Base-by-base conservation (phyloP, 2,888 invertebrate species). In the Baccha elongata region DNA sequence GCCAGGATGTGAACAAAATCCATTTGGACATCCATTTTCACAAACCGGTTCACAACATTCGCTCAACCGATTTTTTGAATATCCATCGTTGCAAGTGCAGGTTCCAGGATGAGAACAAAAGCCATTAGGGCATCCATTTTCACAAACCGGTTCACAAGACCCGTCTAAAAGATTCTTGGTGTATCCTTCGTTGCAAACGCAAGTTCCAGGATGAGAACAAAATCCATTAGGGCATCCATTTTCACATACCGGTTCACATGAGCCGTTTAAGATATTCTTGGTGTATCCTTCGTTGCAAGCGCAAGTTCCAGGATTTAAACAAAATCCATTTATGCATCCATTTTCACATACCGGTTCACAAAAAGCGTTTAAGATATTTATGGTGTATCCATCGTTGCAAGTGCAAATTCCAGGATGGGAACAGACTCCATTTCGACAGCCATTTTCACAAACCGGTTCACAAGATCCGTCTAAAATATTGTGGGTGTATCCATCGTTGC, bases 391-490 rank as follows among this genome's bases (percentile, higher is more conserved):
- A 3, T 91, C 90, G 85, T 94, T 93, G 86, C 95, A 95, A 58
- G 94, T 91, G 86, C 95, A 95, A 86, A 93, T 92, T 88, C 94
- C 93, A 0, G 95, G 95, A 0, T 92, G 92, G 0, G 94, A 92
- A 85, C 95, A 95, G 5, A 92, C 90, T 0, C 94, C 95, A 86
- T 95, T 95, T 0, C 91, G 90, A 86, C 95, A 95, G 0, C 94
- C 94, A 10, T 92, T 92, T 0, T 92, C 91, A 37, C 65, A 65
- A 7, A 65, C 10, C 0, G 88, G 86, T 26, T 80, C 69, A 26
- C 87, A 87, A 10, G 11, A 7, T 10, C 8, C 58, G 7, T 11
- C 26, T 15, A 53, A 68, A 3, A 15, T n/a, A 15, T 69, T 58
- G n/a, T 23, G 42, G 17, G 55, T 50, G 35, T 60, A 86, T 4